phyloP scores from a whole-genome alignment of 2,113 vertebrate species.

The Hydropotes inermis region DNA sequence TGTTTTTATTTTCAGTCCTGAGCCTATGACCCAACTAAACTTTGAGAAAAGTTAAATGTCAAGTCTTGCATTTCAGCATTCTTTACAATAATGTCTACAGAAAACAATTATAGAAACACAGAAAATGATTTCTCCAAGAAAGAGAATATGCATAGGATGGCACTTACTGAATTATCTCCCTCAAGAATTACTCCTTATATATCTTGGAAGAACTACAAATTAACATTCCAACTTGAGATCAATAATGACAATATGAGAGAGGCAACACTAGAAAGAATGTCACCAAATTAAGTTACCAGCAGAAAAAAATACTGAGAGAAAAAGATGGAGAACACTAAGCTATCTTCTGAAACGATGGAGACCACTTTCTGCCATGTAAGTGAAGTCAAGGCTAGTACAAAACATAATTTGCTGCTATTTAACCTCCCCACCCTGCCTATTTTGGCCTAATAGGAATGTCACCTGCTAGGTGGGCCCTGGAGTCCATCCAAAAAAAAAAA shows the following conservation, averaged over 20 bases:
- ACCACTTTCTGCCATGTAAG: neutral
- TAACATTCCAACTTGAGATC: slow-evolving; percentile 35
- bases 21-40: neutral
- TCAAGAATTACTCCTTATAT: neutral
- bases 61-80: neutral
- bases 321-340: neutral
- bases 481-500: neutral
- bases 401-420: neutral
- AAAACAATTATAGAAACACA: slow-evolving; percentile 46
- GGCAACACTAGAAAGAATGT: neutral
- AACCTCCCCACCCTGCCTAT: neutral
- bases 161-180: slow-evolving; percentile 19
- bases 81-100: slow-evolving; percentile 26
- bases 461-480: neutral
- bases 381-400: neutral
- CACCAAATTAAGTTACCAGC: slow-evolving; percentile 9
- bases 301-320: neutral
- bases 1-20: neutral
- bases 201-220: slow-evolving; percentile 3
- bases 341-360: neutral
- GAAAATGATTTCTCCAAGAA: slow-evolving; percentile 40
- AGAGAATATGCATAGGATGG: neutral
- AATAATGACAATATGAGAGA: neutral
- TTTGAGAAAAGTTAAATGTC: neutral
- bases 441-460: neutral